Evolutionary conservation across 2,888 invertebrate species (phyloP), one percentile per base, ranked within the genome.

Genomic region (Theodoxus fluviatilis): DNA sequence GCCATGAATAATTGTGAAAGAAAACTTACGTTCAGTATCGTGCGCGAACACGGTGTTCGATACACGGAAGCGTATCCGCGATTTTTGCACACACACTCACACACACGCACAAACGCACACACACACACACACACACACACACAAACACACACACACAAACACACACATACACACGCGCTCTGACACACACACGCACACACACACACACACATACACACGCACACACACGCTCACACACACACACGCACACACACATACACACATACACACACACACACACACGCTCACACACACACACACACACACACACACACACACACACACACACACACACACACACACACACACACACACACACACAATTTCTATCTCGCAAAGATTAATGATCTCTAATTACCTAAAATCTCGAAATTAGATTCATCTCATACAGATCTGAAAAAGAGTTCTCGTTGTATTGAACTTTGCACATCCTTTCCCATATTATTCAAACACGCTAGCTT

Each of bases 281-380:
- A 4, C 18, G 18, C 52, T 22, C 18, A 52, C 52, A 25, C 52
- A 52, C 52, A 52, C 52, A 9, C 52, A 52, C 52, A 9, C 15
- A 52, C 52, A 9, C 15, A 52, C 7, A 15, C 43, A 15, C 43
- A 43, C 43, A 43, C 43, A 43, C 43, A 43, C 52, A 52, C n/a
- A 52, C 52, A 52, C 52, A 52, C 52, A 52, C 52, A 57, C 57
- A 31, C 57, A 57, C 57, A 31, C 57, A 57, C 57, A 31, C 57
- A 57, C 57, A 31, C 57, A 57, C 57, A 57, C 57, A 28, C 57
- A 57, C 57, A 57, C 57, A 57, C 57, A 57, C 57, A 57, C n/a
- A n/a, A n/a, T n/a, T n/a, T n/a, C n/a, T n/a, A n/a, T n/a, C n/a
- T n/a, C n/a, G n/a, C n/a, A n/a, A n/a, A n/a, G n/a, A n/a, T n/a